Evolutionary conservation across 53 echinoderm and acorn worm species (phyloP), one percentile per base, ranked within the genome.

Genomic region (Zoroaster sp.): DNA sequence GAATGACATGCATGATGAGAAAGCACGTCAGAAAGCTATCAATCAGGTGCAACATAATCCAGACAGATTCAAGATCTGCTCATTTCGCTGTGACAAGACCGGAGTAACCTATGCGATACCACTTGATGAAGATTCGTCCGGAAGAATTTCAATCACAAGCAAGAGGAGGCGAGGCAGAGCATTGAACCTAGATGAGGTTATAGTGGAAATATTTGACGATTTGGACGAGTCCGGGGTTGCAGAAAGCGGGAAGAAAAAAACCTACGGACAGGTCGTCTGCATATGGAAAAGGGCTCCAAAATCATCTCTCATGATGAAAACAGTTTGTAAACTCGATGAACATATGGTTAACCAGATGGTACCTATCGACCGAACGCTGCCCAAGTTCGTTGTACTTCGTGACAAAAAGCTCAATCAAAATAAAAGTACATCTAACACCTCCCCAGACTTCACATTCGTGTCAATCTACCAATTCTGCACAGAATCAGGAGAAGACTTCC

Each of bases 1-100:
- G 34, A 51, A 72, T 52, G 89, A 89, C 53, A 54, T 66, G 63
- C 73, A 73, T 75, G 72, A 83, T 42, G 70, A 77, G 28, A 69
- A 38, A 40, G n/a, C 43, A 30, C 68, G 54, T n/a, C 23, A 15
- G n/a, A 66, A 67, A 32, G 66, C 31, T 15, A 32, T 82, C 8
- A 32, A 32, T 30, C 82, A 17, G 40, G 82, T 82, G 0, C 15
- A 93, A 23, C 83, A 83, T 37, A 77, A 94, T 25, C 95, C 97
- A 35, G 91, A 97, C 25, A 92, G 91, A 38, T 97, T 81, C 80
- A 95, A 94, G 69, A 74, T 87, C 31, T 94, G 96, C 77, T 91
- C 81, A 47, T 89, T 96, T 74, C 83, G 90, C 30, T 94, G 88
- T 87, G 96, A 96, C 65, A 69, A 72, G n/a, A 78, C 81, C 13